These are phyloP conservation scores for Poecilobothrus nobilitatus DNA, from an alignment of 2,888 invertebrate species.

Conservation along the genomic window DNA sequence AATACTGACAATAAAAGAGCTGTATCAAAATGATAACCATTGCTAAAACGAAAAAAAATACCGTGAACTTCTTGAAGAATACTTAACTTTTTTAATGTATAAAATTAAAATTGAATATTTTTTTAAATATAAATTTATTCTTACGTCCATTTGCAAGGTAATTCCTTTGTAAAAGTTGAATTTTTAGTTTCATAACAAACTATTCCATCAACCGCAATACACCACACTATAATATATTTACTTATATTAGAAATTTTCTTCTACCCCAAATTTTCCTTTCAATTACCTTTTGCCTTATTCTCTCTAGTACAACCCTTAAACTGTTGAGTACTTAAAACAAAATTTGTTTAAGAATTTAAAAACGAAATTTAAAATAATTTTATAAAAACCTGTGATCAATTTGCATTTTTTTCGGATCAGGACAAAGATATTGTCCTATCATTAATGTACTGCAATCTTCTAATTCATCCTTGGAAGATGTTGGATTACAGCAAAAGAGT, in stretches of 20 bases:
- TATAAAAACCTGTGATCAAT: conserved; percentile 58
- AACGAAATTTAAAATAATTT: no score
- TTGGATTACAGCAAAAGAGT: neutral
- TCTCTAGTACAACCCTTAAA: conserved; percentile 68
- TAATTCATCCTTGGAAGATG: neutral
- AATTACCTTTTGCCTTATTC: conserved; percentile 67
- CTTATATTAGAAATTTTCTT: no score
- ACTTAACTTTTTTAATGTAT: no score
- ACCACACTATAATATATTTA: conserved; percentile 54
- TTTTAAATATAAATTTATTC: conserved; percentile 41
- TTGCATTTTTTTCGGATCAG: conserved; percentile 62
- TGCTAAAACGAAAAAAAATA: conserved; percentile 50
- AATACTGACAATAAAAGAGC: conserved; percentile 90
- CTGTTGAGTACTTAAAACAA: conserved; percentile 64
- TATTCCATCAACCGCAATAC: conserved; percentile 74
- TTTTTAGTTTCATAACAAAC: conserved; percentile 72
- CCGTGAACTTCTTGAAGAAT: no score
- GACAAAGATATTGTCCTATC: conserved; percentile 75
- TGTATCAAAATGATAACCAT: conserved; percentile 89
- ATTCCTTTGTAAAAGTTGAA: conserved; percentile 68
- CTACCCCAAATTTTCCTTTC: neutral
- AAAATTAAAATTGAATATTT: no score
- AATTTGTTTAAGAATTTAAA: neutral
- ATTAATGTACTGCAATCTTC: conserved; percentile 64
- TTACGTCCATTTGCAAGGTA: conserved; percentile 94